These are phyloP conservation scores for Cyprinus carpio DNA, from an alignment of 2,113 vertebrate species.

Conservation along the genomic window DNA sequence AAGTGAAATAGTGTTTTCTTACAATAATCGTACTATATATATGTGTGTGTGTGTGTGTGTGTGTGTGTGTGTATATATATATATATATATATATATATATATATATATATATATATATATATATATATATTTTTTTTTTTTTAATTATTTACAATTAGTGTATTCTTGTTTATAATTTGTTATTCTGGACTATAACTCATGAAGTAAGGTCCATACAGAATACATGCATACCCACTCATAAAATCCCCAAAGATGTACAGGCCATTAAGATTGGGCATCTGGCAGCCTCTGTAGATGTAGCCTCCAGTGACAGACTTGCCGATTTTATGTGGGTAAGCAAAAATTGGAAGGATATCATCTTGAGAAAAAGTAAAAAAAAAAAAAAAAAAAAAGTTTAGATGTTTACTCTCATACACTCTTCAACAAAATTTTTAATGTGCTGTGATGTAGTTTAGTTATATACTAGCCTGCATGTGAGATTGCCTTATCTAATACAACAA, in stretches of 20 bases:
- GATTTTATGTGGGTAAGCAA: constrained; percentile 80
- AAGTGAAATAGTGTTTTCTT: too few relatives aligned
- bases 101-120: too few relatives aligned
- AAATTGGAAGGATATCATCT: constrained; percentile 83
- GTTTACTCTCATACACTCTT: background rate
- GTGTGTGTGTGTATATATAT: too few relatives aligned
- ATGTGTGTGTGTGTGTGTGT: too few relatives aligned
- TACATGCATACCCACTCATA: constrained; percentile 77
- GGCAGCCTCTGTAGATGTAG: constrained; percentile 82
- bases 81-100: too few relatives aligned
- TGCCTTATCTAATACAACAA: background rate
- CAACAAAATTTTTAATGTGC: background rate
- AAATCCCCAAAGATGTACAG: constrained; percentile 84
- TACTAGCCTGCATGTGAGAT: background rate
- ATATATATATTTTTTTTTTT: too few relatives aligned
- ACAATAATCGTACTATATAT: too few relatives aligned
- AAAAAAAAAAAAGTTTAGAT: background rate
- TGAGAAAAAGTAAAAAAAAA: background rate
- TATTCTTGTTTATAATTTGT: background rate
- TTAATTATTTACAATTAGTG: too few relatives aligned
- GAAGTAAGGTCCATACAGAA: background rate
- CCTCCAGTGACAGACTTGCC: constrained; percentile 83
- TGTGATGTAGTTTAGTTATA: background rate
- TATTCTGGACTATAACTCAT: background rate
- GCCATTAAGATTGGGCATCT: constrained; percentile 82